Conservation (phyloP, 2,888 invertebrate genomes). For the Rutpela maculata region DNA sequence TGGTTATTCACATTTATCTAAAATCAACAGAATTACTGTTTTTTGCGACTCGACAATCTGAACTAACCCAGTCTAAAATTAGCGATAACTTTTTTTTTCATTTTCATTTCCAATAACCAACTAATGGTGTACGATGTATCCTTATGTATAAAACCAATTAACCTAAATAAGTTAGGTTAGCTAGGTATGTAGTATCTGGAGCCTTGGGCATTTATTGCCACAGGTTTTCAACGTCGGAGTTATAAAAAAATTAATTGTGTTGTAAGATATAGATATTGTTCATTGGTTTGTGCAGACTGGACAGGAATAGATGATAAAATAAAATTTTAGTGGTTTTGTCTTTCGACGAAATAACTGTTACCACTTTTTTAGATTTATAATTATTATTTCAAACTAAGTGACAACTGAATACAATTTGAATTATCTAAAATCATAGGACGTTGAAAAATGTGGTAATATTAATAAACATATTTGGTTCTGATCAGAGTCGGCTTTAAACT, state of each 20-base stretch:
- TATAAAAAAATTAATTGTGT: background rate
- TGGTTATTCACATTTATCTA: background rate
- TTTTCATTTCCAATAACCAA: constrained; percentile 2
- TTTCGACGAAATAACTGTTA: constrained; percentile 2
- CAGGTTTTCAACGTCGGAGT: background rate
- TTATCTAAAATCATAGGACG: background rate
- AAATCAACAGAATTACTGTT: background rate
- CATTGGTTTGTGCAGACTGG: background rate
- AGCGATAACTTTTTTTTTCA: background rate
- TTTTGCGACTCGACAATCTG: background rate
- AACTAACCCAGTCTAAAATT: constrained; percentile 1
- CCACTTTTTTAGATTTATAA: background rate
- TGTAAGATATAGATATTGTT: background rate
- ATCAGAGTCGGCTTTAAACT: background rate
- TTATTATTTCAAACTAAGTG: background rate
- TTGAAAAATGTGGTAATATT: background rate
- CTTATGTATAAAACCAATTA: constrained; percentile 1
- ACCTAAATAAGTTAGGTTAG: constrained; percentile 1
- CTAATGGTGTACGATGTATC: background rate
- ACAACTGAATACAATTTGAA: constrained; percentile 2
- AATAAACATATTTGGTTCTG: background rate
- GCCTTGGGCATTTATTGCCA: background rate
- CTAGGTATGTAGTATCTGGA: constrained; percentile 1
- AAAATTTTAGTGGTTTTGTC: background rate
- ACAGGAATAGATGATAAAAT: background rate